Evolutionary conservation across 2,888 invertebrate species (phyloP).

Genomic region (Drosophila kambysellisi): DNA sequence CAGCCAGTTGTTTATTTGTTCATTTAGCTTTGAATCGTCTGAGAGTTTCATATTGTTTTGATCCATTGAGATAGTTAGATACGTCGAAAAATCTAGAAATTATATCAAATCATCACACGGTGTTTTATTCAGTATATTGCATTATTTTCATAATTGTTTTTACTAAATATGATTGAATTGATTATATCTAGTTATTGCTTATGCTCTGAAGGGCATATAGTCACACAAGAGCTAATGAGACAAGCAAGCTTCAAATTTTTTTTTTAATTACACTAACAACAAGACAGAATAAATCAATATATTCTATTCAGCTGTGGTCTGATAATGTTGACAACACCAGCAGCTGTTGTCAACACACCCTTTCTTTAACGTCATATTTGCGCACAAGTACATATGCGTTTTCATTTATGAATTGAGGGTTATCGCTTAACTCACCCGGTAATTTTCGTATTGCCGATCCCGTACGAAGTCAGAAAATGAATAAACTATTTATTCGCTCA

Average conservation of each 20-base stretch:
- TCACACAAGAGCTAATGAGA: not conserved
- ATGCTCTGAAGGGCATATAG: not conserved
- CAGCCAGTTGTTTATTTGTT: constrained; percentile 90
- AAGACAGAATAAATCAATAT: not conserved
- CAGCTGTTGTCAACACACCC: constrained; percentile 11
- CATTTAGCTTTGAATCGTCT: constrained; percentile 86
- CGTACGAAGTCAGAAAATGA: constrained; percentile 24
- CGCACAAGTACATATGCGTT: not conserved
- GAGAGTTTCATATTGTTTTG: constrained; percentile 44
- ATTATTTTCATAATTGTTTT: not conserved
- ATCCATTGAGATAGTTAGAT: constrained; percentile 10
- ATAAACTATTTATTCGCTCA: constrained; percentile 10
- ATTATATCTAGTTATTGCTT: not conserved
- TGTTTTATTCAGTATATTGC: constrained; percentile 1
- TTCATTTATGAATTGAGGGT: constrained; percentile 18
- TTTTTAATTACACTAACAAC: not conserved
- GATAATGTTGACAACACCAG: not conserved
- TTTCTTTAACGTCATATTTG: not conserved
- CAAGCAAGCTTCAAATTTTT: not conserved
- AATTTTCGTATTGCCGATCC: constrained; percentile 8
- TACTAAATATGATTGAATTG: not conserved
- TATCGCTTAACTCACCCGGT: constrained; percentile 37
- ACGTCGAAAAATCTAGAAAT: constrained; percentile 25
- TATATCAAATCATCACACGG: not conserved
- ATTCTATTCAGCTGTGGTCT: not conserved